phyloP scores from a whole-genome alignment of 1,140 invertebrate genomes.

The Danaus melanippus region DNA sequence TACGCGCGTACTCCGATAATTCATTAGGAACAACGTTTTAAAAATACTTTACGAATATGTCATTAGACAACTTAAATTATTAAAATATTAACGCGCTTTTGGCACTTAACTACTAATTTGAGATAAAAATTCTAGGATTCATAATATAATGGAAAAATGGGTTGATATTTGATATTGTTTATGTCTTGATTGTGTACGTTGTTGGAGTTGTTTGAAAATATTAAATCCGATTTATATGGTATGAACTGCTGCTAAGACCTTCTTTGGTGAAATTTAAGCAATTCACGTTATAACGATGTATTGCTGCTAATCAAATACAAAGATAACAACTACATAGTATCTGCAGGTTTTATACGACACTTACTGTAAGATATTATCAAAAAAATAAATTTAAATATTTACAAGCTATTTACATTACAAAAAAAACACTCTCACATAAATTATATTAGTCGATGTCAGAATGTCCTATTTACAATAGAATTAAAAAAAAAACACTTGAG shows the following conservation, averaged over 20 bases:
- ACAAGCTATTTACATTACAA: slow-evolving; percentile 34
- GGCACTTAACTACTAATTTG: slow-evolving; percentile 59
- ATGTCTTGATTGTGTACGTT: too few relatives aligned
- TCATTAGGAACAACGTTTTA: slow-evolving; percentile 68
- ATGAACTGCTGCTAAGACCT: slow-evolving; percentile 32
- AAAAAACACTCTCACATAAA: slow-evolving; percentile 25
- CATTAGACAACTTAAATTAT: slow-evolving; percentile 59
- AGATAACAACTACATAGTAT: slow-evolving; percentile 19
- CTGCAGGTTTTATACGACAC: slow-evolving; percentile 22
- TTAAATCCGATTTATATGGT: slow-evolving; percentile 2
- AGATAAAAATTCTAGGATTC: slow-evolving; percentile 16
- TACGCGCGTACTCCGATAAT: slow-evolving; percentile 57
- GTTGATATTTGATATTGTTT: slow-evolving; percentile 1
- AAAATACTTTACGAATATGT: slow-evolving; percentile 59
- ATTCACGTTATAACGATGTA: slow-evolving; percentile 21
- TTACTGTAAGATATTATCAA: slow-evolving; percentile 22
- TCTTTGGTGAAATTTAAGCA: slow-evolving; percentile 53
- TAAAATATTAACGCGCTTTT: slow-evolving; percentile 53
- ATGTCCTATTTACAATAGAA: slow-evolving; percentile 61
- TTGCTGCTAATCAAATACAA: slow-evolving; percentile 21
- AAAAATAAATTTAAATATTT: slow-evolving; percentile 24
- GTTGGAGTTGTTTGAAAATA: too few relatives aligned
- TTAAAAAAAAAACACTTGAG: slow-evolving; percentile 63
- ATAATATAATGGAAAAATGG: slow-evolving; percentile 7
- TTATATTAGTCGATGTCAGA: slow-evolving; percentile 46